These are phyloP conservation scores for Myiotriccus ornatus DNA, from an alignment of 2,797 vertebrate genomes.

Conservation along the genomic window DNA sequence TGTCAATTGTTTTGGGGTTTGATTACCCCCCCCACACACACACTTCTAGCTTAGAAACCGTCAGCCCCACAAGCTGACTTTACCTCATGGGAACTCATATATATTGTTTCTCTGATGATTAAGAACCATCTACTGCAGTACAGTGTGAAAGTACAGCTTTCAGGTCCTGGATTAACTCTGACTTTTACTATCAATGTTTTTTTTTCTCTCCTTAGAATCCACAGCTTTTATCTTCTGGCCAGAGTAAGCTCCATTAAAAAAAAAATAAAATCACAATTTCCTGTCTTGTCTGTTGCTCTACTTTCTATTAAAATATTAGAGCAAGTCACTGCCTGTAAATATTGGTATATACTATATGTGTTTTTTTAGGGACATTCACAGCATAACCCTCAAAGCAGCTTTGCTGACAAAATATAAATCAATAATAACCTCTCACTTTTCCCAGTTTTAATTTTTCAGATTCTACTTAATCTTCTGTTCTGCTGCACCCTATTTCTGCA, in stretches of 20 bases:
- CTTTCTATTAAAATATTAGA: not conserved
- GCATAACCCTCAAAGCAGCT: not conserved
- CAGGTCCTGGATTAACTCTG: not conserved
- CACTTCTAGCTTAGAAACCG: not conserved
- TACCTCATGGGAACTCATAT: not conserved
- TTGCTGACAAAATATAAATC: not conserved
- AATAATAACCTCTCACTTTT: not conserved
- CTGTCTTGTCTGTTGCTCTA: not conserved
- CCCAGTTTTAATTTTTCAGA: not conserved
- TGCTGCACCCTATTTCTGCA: not conserved
- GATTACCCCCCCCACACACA: not conserved
- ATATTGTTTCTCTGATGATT: not conserved
- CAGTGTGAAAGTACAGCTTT: not conserved
- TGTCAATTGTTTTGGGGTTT: not conserved
- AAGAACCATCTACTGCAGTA: not conserved
- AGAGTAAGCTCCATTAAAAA: not conserved
- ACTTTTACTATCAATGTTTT: not conserved
- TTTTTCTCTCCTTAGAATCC: not conserved
- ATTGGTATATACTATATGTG: not conserved
- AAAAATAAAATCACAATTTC: not conserved
- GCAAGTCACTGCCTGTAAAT: not conserved
- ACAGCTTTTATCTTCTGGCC: not conserved
- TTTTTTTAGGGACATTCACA: not conserved
- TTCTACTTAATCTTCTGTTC: not conserved
- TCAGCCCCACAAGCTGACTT: not conserved